Evolutionary conservation across 1,140 invertebrate genomes (phyloP), one percentile per base, ranked within the genome.

Genomic region (Apis florea): DNA sequence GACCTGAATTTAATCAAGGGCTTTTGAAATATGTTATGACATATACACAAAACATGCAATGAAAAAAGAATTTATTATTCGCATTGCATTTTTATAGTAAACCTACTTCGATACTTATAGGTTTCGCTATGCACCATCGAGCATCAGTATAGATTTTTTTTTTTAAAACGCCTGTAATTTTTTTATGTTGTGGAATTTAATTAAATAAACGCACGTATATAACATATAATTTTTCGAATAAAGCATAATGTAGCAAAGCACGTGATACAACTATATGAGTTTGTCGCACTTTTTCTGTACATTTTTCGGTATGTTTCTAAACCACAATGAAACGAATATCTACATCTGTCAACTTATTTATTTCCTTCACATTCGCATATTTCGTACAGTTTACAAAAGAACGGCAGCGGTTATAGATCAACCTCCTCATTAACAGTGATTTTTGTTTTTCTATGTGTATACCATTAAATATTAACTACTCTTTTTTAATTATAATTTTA

Each of bases 381-480:
- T 49, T 79, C 78, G 19, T 75, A 64, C 71, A 68, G 63, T 85
- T 51, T 81, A 79, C 70, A 85, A 84, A 80, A 79, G 59, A 64
- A 82, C 87, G 79, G 79, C 68, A 86, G 82, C 83, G 76, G 56
- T 81, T 88, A 77, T 89, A 90, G 87, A 90, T 89, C 87, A 74
- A 89, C 83, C 90, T 90, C 88, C 74, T 88, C 87, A 85, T 90
- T 79, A 90, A 90, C 87, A 89, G 82, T 83, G 83, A 85, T 77
- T 69, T 79, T 79, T 75, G 12, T 54, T 85, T 83, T 80, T 70
- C 69, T 85, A 72, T 71, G 56, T 84, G 84, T 84, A 83, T 82
- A 83, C 63, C 59, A 84, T 88, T 68, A 82, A 64, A 75, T 31
- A 67, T 61, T 61, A 59, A 63, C 51, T 83, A 84, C 54, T 71